A percentile compares a stretch with the other conserved stretches of the same genome.
Conservation (phyloP, 64 coral and sea anemone genomes). For the Porites lutea region DNA sequence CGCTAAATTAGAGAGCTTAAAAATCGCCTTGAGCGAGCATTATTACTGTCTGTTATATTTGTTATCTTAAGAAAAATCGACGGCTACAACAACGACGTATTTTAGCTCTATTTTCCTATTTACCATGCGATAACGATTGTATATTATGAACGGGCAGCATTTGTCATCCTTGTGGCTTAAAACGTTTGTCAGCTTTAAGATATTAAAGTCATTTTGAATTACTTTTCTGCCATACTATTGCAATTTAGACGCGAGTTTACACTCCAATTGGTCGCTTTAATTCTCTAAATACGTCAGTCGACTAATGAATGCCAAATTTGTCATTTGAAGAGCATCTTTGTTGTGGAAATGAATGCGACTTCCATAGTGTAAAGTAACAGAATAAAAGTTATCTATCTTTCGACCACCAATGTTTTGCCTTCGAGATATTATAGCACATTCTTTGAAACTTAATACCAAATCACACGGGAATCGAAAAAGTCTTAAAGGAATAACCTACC, state of each 20-base stretch:
- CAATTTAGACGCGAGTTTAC: background rate
- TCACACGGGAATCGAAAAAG: too few relatives aligned
- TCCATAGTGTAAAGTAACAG: background rate
- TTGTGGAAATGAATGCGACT: slow-evolving; percentile 8
- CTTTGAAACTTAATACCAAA: too few relatives aligned
- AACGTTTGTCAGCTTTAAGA: background rate
- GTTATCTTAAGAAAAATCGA: too few relatives aligned
- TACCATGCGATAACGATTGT: too few relatives aligned
- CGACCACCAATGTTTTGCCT: background rate
- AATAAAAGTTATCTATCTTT: background rate
- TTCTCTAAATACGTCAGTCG: background rate
- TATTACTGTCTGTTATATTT: too few relatives aligned
- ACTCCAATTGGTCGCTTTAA: background rate
- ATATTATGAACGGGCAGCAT: too few relatives aligned
- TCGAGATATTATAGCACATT: background rate
- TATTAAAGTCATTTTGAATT: slow-evolving; percentile 7
- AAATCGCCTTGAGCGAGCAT: too few relatives aligned
- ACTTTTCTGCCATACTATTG: background rate
- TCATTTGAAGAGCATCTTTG: background rate
- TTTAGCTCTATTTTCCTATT: background rate
- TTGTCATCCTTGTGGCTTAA: background rate
- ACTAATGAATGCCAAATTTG: background rate
- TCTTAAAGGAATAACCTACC: background rate
- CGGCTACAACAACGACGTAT: background rate
- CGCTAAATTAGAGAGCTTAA: too few relatives aligned